These are phyloP conservation scores for Megaceryle maxima DNA, from an alignment of 2,113 vertebrate species.

Conservation along the genomic window DNA sequence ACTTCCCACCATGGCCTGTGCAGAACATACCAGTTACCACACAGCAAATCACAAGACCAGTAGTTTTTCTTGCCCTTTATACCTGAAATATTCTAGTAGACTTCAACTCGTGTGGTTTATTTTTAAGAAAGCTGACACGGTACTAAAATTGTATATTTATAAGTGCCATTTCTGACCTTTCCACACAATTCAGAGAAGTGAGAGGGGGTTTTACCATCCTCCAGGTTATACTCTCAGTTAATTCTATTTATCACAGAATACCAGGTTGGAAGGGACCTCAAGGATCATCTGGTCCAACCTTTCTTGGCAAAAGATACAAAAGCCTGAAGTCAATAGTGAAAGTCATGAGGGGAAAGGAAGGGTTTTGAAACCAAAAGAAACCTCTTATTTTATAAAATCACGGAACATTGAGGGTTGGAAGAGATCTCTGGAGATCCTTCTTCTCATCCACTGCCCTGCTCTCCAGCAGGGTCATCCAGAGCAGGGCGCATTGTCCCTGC, in stretches of 20 bases:
- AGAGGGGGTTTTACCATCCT: not conserved
- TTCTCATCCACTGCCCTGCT: not conserved
- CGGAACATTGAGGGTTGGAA: not conserved
- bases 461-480: not conserved
- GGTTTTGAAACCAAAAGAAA: not conserved
- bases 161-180: not conserved
- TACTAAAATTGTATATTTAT: not conserved
- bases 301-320: not conserved
- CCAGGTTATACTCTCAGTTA: not conserved
- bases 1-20: too few relatives aligned
- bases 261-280: not conserved
- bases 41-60: fast-evolving
- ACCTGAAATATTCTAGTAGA: not conserved
- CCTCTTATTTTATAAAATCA: not conserved
- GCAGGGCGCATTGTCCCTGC: not conserved
- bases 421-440: not conserved
- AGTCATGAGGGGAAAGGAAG: not conserved
- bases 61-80: not conserved
- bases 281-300: not conserved
- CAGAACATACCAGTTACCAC: not conserved
- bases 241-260: not conserved
- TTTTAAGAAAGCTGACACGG: not conserved
- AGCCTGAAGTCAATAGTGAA: not conserved
- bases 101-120: not conserved
- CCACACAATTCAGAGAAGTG: not conserved